Percentiles rank a stretch among this genome's conserved stretches.
Conservation (phyloP, 2,113 vertebrate species). For the Pachyramphus minor region DNA sequence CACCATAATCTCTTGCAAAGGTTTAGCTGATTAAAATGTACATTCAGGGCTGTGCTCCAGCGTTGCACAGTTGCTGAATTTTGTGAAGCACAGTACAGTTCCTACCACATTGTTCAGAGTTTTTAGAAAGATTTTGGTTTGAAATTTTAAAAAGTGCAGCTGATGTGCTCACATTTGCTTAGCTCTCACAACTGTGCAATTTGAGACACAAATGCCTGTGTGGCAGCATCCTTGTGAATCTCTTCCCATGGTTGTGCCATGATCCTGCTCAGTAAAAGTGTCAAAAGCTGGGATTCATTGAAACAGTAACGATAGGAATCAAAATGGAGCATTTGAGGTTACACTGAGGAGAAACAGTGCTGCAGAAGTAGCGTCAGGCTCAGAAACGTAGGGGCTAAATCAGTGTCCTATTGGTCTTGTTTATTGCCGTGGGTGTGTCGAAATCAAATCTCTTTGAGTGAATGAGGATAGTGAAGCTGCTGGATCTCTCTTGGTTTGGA, state of each 20-base stretch:
- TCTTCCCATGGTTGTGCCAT: rapidly evolving
- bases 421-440: not conserved
- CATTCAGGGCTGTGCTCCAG: rapidly evolving
- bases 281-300: not conserved
- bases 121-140: not conserved
- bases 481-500: not conserved
- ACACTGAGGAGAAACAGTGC: not conserved
- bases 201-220: not conserved
- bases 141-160: not conserved
- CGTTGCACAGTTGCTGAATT: not conserved
- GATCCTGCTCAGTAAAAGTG: not conserved
- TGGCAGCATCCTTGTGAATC: not conserved
- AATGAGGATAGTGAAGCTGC: not conserved
- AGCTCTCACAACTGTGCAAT: not conserved
- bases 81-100: not conserved
- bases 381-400: not conserved
- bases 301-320: not conserved
- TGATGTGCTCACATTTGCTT: not conserved
- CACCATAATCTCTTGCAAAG: not conserved
- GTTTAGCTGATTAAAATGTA: not conserved
- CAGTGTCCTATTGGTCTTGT: not conserved
- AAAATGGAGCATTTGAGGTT: not conserved
- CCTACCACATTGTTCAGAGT: rapidly evolving
- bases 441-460: not conserved
- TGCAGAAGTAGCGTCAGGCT: not conserved